These are phyloP conservation scores for Cerastoderma edule DNA, from an alignment of 2,888 invertebrate genomes.

Conservation along the genomic window DNA sequence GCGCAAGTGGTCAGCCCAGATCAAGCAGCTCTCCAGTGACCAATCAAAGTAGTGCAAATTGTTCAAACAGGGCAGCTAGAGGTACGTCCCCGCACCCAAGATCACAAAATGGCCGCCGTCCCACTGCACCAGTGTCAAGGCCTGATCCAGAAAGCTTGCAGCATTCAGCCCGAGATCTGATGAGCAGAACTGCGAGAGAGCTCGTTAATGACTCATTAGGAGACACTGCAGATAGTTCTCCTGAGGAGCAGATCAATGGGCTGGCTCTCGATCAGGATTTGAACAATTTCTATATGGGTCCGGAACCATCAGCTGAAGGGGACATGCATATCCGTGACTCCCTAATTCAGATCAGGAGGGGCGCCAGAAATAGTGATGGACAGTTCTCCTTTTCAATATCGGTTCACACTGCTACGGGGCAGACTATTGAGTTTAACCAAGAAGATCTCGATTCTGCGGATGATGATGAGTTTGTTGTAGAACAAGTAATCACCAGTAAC, in stretches of 20 bases:
- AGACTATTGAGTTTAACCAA: constrained; percentile 56
- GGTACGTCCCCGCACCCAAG: neutral
- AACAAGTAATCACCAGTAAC: constrained; percentile 25
- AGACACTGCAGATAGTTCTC: no score
- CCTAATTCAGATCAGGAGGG: constrained; percentile 54
- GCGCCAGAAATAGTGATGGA: constrained; percentile 46
- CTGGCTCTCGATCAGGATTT: no score
- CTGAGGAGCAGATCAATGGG: no score
- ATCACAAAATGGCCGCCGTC: neutral
- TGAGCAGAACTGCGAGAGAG: no score
- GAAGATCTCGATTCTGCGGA: constrained; percentile 54
- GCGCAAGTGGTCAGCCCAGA: constrained; percentile 1
- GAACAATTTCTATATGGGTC: constrained; percentile 15
- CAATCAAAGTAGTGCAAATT: neutral
- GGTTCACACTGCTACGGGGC: constrained; percentile 55
- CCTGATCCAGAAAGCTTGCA: no score
- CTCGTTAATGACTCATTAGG: no score
- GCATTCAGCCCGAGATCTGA: no score
- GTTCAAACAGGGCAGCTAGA: neutral
- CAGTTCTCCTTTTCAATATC: constrained; percentile 58
- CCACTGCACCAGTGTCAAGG: no score
- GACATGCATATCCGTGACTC: constrained; percentile 43
- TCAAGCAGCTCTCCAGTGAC: neutral
- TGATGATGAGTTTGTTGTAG: constrained; percentile 45
- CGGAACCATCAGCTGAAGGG: constrained; percentile 8